Evolutionary conservation across 1,140 invertebrate genomes (phyloP), one percentile per base, ranked within the genome.

Genomic region (Leucophenga varia): DNA sequence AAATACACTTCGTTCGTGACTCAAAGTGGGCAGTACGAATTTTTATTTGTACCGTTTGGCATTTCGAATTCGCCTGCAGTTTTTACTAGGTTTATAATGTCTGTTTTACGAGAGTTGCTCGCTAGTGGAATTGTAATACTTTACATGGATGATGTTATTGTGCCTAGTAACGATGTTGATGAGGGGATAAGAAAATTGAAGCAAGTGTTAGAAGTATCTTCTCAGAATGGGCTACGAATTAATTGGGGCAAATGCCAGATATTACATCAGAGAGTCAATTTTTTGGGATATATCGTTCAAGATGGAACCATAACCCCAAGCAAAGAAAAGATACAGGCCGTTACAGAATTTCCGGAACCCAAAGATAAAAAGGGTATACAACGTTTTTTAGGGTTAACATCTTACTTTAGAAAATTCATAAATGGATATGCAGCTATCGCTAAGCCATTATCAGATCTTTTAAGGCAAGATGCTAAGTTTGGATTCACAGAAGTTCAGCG

Each of bases 61-160:
- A 38, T 47, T 12, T 39, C 31, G 28, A 55, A 45, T 25, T 64
- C 74, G 0, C 68, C 77, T 0, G 42, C 64, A 6, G 59, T 69
- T 1, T 79, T 79, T 46, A 67, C 76, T 43, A 37, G 63, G 28
- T 55, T 76, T 6, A 76, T 80, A 14, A 65, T 73, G 37, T 7
- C 40, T 16, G 44, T 54, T 6, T 25, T 57, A 3, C 8, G 30
- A 13, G 36, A 47, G 2, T 20, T 55, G 2, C 25, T 46, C 7
- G 10, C 7, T 4, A 13, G 45, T 14, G 30, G 38, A 20, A 22
- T 37, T 13, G 13, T 52, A 7, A n/a, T 47, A 2, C 18, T 46
- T 21, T 36, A 46, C n/a, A 35, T 43, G n/a, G 42, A 47, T 18
- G 51, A 45, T 13, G 21, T 39, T 13, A 35, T 54, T 18, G 31